These are phyloP conservation scores for Premnoplex brunnescens DNA, from an alignment of 2,797 vertebrate genomes.

Conservation along the genomic window DNA sequence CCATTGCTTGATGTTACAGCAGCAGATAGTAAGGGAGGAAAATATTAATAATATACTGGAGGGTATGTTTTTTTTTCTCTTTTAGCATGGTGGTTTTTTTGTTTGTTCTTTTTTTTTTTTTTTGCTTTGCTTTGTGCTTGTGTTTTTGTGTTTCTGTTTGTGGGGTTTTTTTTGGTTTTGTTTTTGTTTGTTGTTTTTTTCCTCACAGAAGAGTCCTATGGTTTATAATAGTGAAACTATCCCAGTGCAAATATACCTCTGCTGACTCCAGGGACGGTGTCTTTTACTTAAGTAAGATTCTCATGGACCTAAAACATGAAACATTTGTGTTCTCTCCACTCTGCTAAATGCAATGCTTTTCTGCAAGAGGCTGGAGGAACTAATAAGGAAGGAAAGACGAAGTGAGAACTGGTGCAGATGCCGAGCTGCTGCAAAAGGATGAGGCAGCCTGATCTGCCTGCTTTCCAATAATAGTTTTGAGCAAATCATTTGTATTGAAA, in stretches of 20 bases:
- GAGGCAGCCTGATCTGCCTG: neutral
- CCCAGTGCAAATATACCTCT: neutral
- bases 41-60: neutral
- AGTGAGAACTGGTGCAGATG: neutral
- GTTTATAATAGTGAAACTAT: neutral
- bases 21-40: neutral
- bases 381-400: neutral
- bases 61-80: neutral
- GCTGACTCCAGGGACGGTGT: neutral
- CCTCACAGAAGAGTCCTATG: neutral
- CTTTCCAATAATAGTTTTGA: neutral
- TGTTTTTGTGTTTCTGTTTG: too few species aligned
- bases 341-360: neutral
- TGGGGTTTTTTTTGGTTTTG: too few species aligned
- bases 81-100: neutral
- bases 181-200: too few species aligned
- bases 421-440: neutral
- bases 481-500: slow-evolving; percentile 11
- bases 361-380: neutral
- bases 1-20: slow-evolving; percentile 25
- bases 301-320: neutral
- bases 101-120: too few species aligned
- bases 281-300: neutral
- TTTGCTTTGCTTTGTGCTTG: too few species aligned
- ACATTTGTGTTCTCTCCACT: neutral